A percentile compares a stretch with the other conserved stretches of the same genome.
These are phyloP conservation scores for Anas flavirostris DNA, from an alignment of 2,797 vertebrate genomes.

Conservation along the genomic window DNA sequence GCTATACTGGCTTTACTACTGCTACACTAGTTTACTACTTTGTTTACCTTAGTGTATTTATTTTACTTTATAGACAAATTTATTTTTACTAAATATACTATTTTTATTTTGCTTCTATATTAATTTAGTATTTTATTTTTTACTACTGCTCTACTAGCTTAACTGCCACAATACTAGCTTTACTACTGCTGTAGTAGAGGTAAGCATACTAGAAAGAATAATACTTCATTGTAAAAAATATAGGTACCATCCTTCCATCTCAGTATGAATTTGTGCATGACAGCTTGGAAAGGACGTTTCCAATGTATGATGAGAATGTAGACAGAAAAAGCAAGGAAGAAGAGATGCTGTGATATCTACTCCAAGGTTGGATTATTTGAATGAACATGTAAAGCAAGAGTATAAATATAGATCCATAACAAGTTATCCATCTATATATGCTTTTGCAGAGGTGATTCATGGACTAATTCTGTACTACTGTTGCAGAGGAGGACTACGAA, in stretches of 20 bases:
- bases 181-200: background rate
- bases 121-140: background rate
- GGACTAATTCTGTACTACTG: background rate
- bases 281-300: background rate
- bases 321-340: background rate
- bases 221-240: background rate
- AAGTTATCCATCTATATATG: background rate
- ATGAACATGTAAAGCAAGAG: background rate
- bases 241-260: background rate
- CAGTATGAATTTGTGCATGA: background rate
- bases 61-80: background rate
- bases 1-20: background rate
- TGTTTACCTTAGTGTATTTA: background rate
- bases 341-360: background rate
- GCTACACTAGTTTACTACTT: background rate
- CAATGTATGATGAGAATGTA: background rate
- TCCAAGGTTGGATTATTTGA: background rate
- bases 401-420: background rate
- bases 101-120: background rate
- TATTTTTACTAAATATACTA: background rate
- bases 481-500: background rate
- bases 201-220: background rate
- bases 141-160: background rate
- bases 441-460: background rate
- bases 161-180: background rate